Evolutionary conservation across 1,140 invertebrate genomes (phyloP), one percentile per base, ranked within the genome.

Genomic region (Platyscapa corneri): DNA sequence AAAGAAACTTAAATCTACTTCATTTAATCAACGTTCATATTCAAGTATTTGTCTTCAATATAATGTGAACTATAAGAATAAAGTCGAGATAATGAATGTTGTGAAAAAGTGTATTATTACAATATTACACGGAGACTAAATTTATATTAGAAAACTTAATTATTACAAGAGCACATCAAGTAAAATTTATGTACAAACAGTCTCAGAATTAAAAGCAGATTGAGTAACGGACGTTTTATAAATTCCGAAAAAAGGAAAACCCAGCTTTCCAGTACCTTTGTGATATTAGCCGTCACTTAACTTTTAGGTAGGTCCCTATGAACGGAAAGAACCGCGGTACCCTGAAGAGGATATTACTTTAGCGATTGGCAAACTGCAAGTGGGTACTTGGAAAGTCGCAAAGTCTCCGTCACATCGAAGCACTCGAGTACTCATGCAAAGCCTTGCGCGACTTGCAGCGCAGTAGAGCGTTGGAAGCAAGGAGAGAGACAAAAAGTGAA

Each of bases 331-430:
- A 34, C 7, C 14, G 46, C 18, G 23, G 20, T 56, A 49, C 23
- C 0, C 2, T 49, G n/a, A 46, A 56, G 56, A 56, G 37, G 30
- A 34, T 82, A 82, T 74, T 82, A 46, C 67, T 82, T 32, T 16
- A 76, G 30, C 65, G 78, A 75, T 80, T 56, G 53, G 39, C 53
- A 81, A 81, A 85, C 76, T 84, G 60, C 75, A 79, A 79, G 78
- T 85, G 65, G 14, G 34, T 81, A 85, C 84, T 85, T 81, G 84
- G 78, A 81, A 85, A 85, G 77, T 85, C 67, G 78, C 67, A 81
- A 81, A 84, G 65, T 85, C 78, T 46, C n/a, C 30, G 67, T 32
- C n/a, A 84, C 76, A 53, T 75, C 72, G 53, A 60, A 72, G 46
- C 30, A 67, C 39, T 37, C 34, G 72, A 27, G 8, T 39, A 39